Evolutionary conservation across 2,888 invertebrate species (phyloP).

Genomic region (Drosophila kuntzei): DNA sequence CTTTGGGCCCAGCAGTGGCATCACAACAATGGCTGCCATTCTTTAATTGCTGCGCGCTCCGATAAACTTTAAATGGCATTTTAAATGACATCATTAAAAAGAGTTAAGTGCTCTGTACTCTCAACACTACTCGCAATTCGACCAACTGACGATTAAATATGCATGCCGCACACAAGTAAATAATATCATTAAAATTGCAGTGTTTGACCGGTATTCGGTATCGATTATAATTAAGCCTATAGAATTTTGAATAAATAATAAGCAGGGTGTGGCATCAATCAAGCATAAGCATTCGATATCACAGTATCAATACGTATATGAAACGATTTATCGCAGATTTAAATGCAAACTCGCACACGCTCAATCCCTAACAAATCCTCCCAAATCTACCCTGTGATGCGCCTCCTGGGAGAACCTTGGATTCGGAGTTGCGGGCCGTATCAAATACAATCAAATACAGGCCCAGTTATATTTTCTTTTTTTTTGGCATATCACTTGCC

Average conservation of each 20-base stretch:
- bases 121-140: not conserved
- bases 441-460: conserved; percentile 49
- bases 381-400: conserved; percentile 49
- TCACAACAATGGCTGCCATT: conserved; percentile 28
- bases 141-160: not conserved
- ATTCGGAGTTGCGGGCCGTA: conserved; percentile 43
- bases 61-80: conserved; percentile 57
- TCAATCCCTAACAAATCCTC: conserved; percentile 50
- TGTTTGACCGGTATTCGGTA: conserved; percentile 7
- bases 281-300: conserved; percentile 22
- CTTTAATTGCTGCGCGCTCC: conserved; percentile 36
- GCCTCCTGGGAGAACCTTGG: conserved; percentile 48
- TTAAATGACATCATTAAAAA: conserved; percentile 65
- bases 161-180: conserved; percentile 7
- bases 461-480: conserved; percentile 42
- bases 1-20: conserved; percentile 22
- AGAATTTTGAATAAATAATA: not conserved
- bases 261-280: conserved; percentile 15
- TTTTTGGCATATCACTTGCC: conserved; percentile 27
- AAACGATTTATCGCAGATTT: conserved; percentile 58
- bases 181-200: conserved; percentile 29
- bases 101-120: conserved; percentile 40
- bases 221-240: conserved; percentile 33
- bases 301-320: conserved; percentile 48
- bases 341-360: conserved; percentile 37